Conservation (phyloP, 2,888 invertebrate species). For the Didymodactylos carnosus region DNA sequence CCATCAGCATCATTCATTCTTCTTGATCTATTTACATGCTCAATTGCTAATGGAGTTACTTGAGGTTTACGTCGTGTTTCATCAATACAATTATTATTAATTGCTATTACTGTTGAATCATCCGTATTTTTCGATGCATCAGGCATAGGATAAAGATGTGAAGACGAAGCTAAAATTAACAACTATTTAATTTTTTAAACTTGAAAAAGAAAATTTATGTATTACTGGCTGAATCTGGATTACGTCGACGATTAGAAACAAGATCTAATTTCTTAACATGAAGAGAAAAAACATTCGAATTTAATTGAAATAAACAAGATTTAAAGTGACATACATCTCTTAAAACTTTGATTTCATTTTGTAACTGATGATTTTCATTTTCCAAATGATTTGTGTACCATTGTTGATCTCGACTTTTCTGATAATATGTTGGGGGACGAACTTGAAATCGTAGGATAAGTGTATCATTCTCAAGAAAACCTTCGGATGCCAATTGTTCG, state of each 20-base stretch:
- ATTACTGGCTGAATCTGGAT: neutral
- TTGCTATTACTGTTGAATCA: neutral
- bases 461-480: constrained; percentile 65
- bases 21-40: neutral
- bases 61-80: neutral
- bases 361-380: neutral
- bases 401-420: constrained; percentile 73
- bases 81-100: neutral
- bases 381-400: constrained; percentile 58
- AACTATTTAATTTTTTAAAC: too few species aligned
- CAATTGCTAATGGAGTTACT: neutral
- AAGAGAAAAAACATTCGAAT: too few species aligned
- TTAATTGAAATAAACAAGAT: too few species aligned
- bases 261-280: too few species aligned
- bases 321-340: constrained; percentile 42
- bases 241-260: neutral
- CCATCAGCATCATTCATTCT: constrained; percentile 19
- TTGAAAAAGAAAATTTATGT: too few species aligned
- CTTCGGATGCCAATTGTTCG: constrained; percentile 68
- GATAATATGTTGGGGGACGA: constrained; percentile 74
- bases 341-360: neutral
- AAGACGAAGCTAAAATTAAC: too few species aligned
- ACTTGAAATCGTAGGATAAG: constrained; percentile 60
- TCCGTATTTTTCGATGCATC: neutral
- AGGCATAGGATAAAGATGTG: too few species aligned